Percentiles rank a stretch among this genome's conserved stretches.
Evolutionary conservation across 1,140 invertebrate species (phyloP).

Genomic region (Dryas iulia): DNA sequence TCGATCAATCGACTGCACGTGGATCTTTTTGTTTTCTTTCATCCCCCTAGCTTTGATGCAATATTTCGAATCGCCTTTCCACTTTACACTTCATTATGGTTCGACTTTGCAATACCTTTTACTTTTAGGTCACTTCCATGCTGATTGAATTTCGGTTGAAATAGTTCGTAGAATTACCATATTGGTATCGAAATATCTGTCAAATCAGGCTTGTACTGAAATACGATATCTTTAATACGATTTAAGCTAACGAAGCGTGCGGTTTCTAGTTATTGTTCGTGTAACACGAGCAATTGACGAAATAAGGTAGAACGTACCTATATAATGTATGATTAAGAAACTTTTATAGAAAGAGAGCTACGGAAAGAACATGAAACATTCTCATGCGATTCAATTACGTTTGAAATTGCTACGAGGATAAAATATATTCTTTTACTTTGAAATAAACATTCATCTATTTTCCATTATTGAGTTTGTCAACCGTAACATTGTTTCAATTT

Average conservation of each 20-base stretch:
- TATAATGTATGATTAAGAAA: neutral
- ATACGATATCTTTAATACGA: neutral
- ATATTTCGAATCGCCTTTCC: slow-evolving; percentile 14
- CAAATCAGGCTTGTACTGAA: neutral
- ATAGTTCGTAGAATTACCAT: neutral
- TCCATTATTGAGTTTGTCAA: neutral
- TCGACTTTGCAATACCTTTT: neutral
- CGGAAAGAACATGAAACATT: neutral
- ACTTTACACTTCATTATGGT: slow-evolving; percentile 13
- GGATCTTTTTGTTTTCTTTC: slow-evolving; percentile 18
- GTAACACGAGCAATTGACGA: neutral
- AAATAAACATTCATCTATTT: neutral
- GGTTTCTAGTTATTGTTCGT: slow-evolving; percentile 1
- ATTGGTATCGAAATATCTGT: neutral
- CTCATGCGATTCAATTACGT: neutral
- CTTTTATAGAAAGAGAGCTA: neutral
- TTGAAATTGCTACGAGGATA: neutral
- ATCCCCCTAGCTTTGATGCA: slow-evolving; percentile 17
- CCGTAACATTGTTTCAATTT: neutral
- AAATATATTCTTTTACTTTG: neutral
- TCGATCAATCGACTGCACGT: slow-evolving; percentile 52
- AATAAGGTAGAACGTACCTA: neutral
- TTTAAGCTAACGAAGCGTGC: neutral
- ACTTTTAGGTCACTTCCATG: neutral
- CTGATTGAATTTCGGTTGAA: neutral